Conservation (phyloP, 2,797 vertebrate species). For the Falco rusticolus region DNA sequence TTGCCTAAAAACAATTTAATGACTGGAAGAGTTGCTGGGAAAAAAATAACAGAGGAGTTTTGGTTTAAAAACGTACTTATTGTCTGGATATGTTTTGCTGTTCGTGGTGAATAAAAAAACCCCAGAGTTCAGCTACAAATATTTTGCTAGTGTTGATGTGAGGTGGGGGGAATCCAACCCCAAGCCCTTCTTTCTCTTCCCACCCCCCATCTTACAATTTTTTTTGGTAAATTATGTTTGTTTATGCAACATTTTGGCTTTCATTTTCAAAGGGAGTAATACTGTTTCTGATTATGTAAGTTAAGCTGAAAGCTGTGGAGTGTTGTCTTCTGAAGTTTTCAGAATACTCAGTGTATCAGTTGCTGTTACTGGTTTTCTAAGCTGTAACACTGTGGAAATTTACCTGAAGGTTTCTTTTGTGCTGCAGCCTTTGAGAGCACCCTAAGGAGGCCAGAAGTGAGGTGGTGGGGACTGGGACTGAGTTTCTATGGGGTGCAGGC, state of each 20-base stretch:
- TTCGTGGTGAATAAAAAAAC: not conserved
- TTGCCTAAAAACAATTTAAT: constrained; percentile 31
- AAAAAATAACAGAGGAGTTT: not conserved
- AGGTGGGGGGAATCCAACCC: not conserved
- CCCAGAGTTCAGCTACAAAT: not conserved
- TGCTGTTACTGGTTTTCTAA: not conserved
- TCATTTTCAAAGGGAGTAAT: not conserved
- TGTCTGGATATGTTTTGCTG: constrained; percentile 37
- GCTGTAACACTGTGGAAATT: not conserved
- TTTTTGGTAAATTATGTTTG: not conserved
- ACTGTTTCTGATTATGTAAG: not conserved
- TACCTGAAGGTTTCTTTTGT: not conserved
- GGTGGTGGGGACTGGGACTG: not conserved
- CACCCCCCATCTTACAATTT: not conserved
- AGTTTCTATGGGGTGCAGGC: not conserved
- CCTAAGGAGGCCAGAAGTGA: not conserved
- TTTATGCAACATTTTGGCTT: not conserved
- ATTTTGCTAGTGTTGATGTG: not conserved
- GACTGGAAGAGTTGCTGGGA: constrained; percentile 3
- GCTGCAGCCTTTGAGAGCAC: not conserved
- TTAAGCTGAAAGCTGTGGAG: not conserved
- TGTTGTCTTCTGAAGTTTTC: not conserved
- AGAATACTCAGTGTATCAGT: not conserved
- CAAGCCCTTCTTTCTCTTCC: not conserved
- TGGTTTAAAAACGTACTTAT: constrained; percentile 29